Evolutionary conservation across 2,888 invertebrate species (phyloP).

Genomic region (Teleogryllus oceanicus): DNA sequence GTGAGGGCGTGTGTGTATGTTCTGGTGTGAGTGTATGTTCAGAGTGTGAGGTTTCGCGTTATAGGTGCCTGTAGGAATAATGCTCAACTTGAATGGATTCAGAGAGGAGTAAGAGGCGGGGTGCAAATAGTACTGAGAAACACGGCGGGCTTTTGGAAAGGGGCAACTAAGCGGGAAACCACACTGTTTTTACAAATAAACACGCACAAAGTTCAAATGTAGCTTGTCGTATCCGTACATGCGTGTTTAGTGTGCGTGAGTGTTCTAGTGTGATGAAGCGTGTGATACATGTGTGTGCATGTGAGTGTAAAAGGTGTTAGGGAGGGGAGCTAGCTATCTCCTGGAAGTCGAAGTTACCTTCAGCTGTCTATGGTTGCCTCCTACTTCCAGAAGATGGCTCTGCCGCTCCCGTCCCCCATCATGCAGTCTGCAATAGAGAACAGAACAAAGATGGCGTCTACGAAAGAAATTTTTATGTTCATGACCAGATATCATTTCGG

Average conservation of each 20-base stretch:
- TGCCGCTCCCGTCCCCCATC: constrained; percentile 54
- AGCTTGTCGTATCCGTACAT: constrained; percentile 5
- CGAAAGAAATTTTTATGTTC: constrained; percentile 28
- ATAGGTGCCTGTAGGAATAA: constrained; percentile 31
- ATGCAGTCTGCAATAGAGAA: constrained; percentile 60
- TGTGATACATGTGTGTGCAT: too few species aligned
- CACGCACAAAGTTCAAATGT: constrained; percentile 23
- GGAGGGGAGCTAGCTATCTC: constrained; percentile 55
- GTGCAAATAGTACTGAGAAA: constrained; percentile 24
- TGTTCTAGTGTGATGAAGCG: neutral
- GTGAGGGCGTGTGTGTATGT: constrained; percentile 12
- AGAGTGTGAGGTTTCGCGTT: neutral
- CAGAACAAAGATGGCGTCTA: constrained; percentile 50
- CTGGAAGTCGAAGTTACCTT: constrained; percentile 58
- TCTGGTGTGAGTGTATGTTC: neutral
- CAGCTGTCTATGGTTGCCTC: constrained; percentile 52
- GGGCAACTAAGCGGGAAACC: neutral
- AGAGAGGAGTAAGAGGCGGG: constrained; percentile 39
- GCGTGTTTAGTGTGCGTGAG: neutral
- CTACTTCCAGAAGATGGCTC: constrained; percentile 61
- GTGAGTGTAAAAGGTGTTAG: constrained; percentile 25
- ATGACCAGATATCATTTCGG: neutral
- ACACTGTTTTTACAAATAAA: constrained; percentile 19
- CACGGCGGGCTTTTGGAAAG: constrained; percentile 21
- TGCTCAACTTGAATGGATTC: constrained; percentile 45